Evolutionary conservation across 2,888 invertebrate genomes (phyloP).

Genomic region (Helicoverpa assulta): DNA sequence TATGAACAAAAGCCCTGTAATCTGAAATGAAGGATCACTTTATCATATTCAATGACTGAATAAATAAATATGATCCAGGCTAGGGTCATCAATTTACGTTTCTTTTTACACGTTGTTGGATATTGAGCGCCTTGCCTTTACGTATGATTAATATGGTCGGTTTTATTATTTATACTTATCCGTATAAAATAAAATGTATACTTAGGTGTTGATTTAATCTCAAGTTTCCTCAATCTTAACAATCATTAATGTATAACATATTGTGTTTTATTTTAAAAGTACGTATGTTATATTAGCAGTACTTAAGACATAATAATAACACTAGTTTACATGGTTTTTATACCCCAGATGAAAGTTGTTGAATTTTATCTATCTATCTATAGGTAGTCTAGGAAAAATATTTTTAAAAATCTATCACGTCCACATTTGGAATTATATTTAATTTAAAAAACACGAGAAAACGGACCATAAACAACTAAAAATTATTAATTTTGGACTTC

Average conservation of each 20-base stretch:
- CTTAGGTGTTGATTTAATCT: not conserved
- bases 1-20: conserved; percentile 18
- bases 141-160: conserved; percentile 36
- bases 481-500: no score
- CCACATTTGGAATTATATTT: no score
- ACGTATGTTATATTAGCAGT: conserved; percentile 5
- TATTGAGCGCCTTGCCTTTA: conserved; percentile 28
- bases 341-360: no score
- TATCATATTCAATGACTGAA: conserved; percentile 33
- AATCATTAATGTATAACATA: no score
- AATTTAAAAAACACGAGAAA: no score
- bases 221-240: no score
- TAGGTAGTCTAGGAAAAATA: no score
- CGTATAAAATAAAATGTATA: conserved; percentile 16
- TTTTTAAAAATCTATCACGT: no score
- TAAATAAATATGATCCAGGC: conserved; percentile 33
- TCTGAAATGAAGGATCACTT: conserved; percentile 34
- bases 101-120: conserved; percentile 23
- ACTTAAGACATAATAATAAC: conserved; percentile 40
- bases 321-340: no score
- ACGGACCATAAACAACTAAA: no score
- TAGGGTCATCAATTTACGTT: conserved; percentile 41
- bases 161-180: conserved; percentile 11
- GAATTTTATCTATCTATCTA: no score
- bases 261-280: no score